Evolutionary conservation across 2,113 vertebrate genomes (phyloP), one percentile per base, ranked within the genome.

Genomic region (Galeopterus variegatus): DNA sequence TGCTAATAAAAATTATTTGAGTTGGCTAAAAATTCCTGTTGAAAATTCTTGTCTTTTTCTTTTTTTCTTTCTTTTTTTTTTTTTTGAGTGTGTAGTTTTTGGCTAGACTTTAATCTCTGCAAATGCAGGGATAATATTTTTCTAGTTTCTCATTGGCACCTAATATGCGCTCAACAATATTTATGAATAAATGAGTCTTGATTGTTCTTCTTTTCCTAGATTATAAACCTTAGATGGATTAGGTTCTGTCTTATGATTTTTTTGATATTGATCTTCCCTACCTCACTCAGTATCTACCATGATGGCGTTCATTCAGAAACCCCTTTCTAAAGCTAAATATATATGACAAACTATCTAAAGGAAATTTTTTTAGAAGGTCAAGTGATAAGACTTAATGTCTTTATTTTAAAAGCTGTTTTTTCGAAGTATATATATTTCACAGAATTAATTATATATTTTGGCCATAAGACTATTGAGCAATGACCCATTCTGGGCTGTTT

Each of bases 401-500:
- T 88, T 15, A 77, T 24, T 41, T 36, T 60, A 88, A 76, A 67
- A 12, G 0, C 58, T 86, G 85, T 87, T 65, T 6, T 7, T n/a
- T 28, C 17, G 58, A 88, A 67, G 15, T 58, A 67, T 70, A 17
- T 84, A 33, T 60, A 48, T 48, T 70, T 82, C 79, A 84, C 1
- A 90, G 21, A 90, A 87, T 60, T 70, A 62, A 72, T 94, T 67
- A 1, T n/a, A 24, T 48, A 67, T 81, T 86, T 95, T 89, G 18
- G 15, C 17, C 15, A 54, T 76, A 72, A 90, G n/a, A 87, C 54
- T 73, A 73, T 48, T 79, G 52, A 83, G 19, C 56, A 48, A 79
- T 80, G 45, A 54, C 54, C 26, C n/a, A 48, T 45, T 81, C 23
- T 90, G 41, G 56, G 54, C 19, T 85, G 26, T 92, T 94, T 95